Evolutionary conservation across 2,797 vertebrate species (phyloP).

Genomic region (Brachyrhaphis roseni): DNA sequence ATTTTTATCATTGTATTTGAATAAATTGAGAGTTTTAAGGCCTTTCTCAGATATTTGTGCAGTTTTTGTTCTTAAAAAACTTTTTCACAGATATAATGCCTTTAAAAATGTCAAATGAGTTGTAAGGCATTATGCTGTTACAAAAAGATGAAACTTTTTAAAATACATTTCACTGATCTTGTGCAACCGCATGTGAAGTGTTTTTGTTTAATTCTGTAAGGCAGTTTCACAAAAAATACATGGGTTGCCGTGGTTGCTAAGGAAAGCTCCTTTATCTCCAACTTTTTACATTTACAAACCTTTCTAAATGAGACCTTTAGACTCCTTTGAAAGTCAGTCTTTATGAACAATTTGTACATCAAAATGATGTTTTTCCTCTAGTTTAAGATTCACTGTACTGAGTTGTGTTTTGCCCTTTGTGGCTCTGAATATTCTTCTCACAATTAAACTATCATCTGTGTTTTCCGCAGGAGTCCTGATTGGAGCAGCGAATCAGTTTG

Average conservation of each 20-base stretch:
- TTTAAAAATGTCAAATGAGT: not conserved
- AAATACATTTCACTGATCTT: not conserved
- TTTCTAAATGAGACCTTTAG: not conserved
- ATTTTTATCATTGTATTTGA: not conserved
- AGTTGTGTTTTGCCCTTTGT: not conserved
- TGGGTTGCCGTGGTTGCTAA: not conserved
- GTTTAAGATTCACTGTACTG: not conserved
- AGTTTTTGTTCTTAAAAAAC: not conserved
- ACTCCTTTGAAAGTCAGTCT: not conserved
- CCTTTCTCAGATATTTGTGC: not conserved
- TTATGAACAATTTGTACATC: not conserved
- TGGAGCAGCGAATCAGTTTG: constrained; percentile 96
- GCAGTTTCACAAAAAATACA: not conserved
- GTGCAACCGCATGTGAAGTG: not conserved
- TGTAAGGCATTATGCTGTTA: not conserved
- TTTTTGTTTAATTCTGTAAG: not conserved
- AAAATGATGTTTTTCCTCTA: not conserved
- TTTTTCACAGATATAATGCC: not conserved
- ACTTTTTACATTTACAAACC: not conserved
- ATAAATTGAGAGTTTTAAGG: not conserved
- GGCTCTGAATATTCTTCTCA: constrained; percentile 29
- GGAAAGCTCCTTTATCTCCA: not conserved
- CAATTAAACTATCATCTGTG: constrained; percentile 48
- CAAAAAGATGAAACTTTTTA: not conserved
- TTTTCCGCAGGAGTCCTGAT: constrained; percentile 91